Base-by-base conservation (phyloP, 2,113 vertebrate genomes). In the Hystrix cristata region DNA sequence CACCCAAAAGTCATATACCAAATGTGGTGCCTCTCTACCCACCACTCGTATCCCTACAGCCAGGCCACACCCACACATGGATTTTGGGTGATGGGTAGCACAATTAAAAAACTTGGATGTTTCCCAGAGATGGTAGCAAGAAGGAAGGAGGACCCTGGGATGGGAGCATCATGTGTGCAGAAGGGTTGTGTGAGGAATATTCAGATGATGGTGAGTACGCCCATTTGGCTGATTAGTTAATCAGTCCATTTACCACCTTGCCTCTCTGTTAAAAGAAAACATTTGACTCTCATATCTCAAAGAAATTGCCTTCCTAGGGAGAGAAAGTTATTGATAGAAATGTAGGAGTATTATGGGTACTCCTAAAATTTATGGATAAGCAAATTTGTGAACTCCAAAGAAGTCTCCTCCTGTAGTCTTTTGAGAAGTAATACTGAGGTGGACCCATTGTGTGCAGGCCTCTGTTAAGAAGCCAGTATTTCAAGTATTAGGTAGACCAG, bases 281-380 rank as follows among this genome's bases (percentile, higher is more conserved):
- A 81, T 81, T 82, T 81, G 53, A 82, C 31, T 29, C 55, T 46
- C 14, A 7, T 74, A 19, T 69, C 64, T 48, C 6, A 53, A 82
- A 69, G 64, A 88, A 91, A 82, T 43, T 46, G 43, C 4, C 34
- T 95, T 79, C 71, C 29, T 91, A 85, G 46, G 21, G 34, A 48
- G 57, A 79, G 60, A 86, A 96, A 57, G 27, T 89, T 72, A 78
- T 34, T 84, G 9, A 71, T 12, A n/a, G 64, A 27, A 95, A 94
- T n/a, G 69, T 96, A 72, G 19, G 38, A 34, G 7, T 59, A 10
- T 69, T 59, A 92, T 11, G 8, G 14, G 19, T 80, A 76, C 55
- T 86, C 46, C 46, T 89, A 94, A 60, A 72, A 51, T 93, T 25
- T 93, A 57, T 62, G 23, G 15, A 62, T 69, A 72, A 64, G 18